A percentile compares a stretch with the other conserved stretches of the same genome.
Evolutionary conservation across 2,888 invertebrate genomes (phyloP).

Genomic region (Choreutis nemorana): DNA sequence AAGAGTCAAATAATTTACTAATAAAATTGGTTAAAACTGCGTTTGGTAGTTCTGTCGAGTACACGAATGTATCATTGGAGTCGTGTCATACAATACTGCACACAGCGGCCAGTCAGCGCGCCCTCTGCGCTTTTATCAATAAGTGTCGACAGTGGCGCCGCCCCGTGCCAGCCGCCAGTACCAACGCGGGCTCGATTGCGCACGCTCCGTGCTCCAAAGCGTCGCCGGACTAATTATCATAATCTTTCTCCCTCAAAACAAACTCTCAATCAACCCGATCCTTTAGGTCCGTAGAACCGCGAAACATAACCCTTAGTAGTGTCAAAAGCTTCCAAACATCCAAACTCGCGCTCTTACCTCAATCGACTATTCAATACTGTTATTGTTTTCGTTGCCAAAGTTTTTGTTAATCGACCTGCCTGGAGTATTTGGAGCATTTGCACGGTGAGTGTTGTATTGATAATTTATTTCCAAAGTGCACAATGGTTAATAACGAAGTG

Average conservation of each 20-base stretch:
- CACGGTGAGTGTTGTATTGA: constrained; percentile 46
- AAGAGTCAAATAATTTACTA: too few species aligned
- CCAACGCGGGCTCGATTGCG: constrained; percentile 39
- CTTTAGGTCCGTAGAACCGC: too few species aligned
- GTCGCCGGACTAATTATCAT: constrained; percentile 41
- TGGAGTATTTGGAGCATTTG: constrained; percentile 22
- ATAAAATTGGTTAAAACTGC: too few species aligned
- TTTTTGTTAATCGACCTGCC: constrained; percentile 9
- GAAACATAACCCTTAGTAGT: too few species aligned
- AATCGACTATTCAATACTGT: constrained; percentile 36
- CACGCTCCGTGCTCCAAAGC: constrained; percentile 46
- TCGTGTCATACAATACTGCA: too few species aligned
- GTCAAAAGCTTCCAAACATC: too few species aligned
- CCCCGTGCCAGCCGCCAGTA: constrained; percentile 40
- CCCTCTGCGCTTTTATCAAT: constrained; percentile 60
- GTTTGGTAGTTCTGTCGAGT: too few species aligned
- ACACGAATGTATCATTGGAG: constrained; percentile 5
- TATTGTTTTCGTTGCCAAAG: constrained; percentile 20
- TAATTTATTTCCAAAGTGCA: constrained; percentile 17
- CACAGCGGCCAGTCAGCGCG: constrained; percentile 17
- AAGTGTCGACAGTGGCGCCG: constrained; percentile 38
- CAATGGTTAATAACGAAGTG: constrained; percentile 11
- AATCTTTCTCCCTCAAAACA: constrained; percentile 37
- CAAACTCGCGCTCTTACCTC: constrained; percentile 17
- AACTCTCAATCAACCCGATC: constrained; percentile 13